Evolutionary conservation across 2,797 vertebrate species (phyloP).

Genomic region (Ctenochaetus hawaiiensis): DNA sequence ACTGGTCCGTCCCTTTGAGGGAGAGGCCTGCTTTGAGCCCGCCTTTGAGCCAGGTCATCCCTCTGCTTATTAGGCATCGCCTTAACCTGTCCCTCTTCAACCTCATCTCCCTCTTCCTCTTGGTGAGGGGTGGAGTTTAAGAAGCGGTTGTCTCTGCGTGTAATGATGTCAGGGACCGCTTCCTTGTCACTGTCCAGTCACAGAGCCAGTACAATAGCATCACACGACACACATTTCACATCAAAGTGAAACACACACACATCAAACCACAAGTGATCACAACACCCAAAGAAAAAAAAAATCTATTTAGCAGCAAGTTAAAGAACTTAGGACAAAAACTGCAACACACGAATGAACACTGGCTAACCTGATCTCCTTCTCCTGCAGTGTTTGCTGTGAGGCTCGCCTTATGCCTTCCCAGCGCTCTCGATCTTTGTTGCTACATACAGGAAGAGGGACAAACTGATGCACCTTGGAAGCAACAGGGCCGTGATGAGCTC

Average conservation of each 20-base stretch:
- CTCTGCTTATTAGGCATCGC: constrained; percentile 84
- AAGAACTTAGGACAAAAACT: constrained; percentile 18
- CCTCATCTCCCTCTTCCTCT: constrained; percentile 65
- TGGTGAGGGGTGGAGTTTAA: constrained; percentile 59
- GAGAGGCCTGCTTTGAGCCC: constrained; percentile 78
- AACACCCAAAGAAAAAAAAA: constrained; percentile 48
- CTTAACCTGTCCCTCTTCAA: constrained; percentile 61
- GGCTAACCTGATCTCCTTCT: constrained; percentile 82
- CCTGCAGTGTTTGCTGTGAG: constrained; percentile 83
- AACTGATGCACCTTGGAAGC: constrained; percentile 81
- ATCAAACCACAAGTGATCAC: constrained; percentile 47
- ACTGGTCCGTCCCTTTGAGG: constrained; percentile 79
- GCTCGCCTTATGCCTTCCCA: constrained; percentile 86
- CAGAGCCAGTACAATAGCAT: constrained; percentile 26
- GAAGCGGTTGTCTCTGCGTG: constrained; percentile 81
- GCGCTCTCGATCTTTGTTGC: constrained; percentile 80
- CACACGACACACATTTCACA: constrained; percentile 29
- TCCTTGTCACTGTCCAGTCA: constrained; percentile 79
- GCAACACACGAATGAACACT: neutral
- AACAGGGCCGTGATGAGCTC: constrained; percentile 62
- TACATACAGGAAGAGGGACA: constrained; percentile 77
- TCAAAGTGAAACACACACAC: constrained; percentile 39
- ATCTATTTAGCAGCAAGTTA: constrained; percentile 28
- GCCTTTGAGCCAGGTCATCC: constrained; percentile 88
- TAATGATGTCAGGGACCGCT: constrained; percentile 76